These are phyloP conservation scores for Steinernema scapterisci DNA, from an alignment of 2,888 invertebrate species.

Conservation along the genomic window DNA sequence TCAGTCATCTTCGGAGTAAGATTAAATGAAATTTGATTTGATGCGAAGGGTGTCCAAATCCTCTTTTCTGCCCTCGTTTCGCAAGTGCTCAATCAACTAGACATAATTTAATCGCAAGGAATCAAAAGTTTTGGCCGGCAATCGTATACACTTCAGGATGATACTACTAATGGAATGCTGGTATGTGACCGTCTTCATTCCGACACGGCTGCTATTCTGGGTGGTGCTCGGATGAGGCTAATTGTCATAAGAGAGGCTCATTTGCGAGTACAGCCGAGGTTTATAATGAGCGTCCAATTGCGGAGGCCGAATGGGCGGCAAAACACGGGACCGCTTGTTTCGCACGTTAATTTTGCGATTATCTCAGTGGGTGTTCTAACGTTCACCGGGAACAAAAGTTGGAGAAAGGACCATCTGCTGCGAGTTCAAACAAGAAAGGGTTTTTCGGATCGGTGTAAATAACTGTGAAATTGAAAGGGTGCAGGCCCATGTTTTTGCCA, in stretches of 20 bases:
- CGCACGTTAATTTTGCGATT: slow-evolving; percentile 19
- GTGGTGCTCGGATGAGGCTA: no score
- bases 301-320: no score
- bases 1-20: slow-evolving; percentile 6
- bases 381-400: neutral
- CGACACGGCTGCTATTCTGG: no score
- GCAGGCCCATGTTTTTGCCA: neutral
- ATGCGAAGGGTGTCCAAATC: slow-evolving; percentile 19
- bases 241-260: no score
- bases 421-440: no score
- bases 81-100: slow-evolving; percentile 31
- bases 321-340: slow-evolving; percentile 7
- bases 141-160: slow-evolving; percentile 7
- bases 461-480: no score
- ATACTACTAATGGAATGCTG: no score
- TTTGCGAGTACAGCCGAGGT: no score
- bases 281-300: no score
- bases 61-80: slow-evolving; percentile 29
- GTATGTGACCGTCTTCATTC: no score
- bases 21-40: slow-evolving; percentile 29
- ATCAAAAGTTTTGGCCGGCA: slow-evolving; percentile 18
- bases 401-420: slow-evolving; percentile 22
- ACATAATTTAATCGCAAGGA: slow-evolving; percentile 28
- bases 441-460: no score
- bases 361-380: slow-evolving; percentile 13